phyloP scores from a whole-genome alignment of 2,797 vertebrate genomes.

The Pipistrellus nathusii region DNA sequence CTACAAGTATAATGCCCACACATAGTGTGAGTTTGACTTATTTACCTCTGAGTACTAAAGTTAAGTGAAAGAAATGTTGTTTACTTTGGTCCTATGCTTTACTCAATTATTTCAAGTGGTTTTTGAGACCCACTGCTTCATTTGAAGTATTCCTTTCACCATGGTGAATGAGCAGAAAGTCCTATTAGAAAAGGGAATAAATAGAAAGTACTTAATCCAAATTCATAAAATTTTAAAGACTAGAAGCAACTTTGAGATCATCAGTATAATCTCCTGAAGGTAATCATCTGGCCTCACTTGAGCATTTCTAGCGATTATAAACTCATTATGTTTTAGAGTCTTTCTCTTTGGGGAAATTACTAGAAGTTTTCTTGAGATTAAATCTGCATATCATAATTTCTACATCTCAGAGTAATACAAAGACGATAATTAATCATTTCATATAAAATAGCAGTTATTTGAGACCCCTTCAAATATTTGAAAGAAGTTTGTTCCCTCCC shows the following conservation, averaged over 20 bases:
- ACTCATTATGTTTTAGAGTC: slow-evolving; percentile 43
- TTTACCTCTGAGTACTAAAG: neutral
- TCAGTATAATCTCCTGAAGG: neutral
- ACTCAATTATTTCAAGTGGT: slow-evolving; percentile 8
- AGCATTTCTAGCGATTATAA: slow-evolving; percentile 43
- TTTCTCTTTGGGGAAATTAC: slow-evolving; percentile 55
- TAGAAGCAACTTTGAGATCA: slow-evolving; percentile 23
- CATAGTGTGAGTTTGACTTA: neutral
- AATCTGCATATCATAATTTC: slow-evolving; percentile 24
- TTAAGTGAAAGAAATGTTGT: neutral
- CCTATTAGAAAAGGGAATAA: neutral
- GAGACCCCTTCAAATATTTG: slow-evolving; percentile 18
- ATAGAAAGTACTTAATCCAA: slow-evolving; percentile 10
- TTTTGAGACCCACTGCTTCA: neutral
- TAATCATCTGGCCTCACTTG: neutral
- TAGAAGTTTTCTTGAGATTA: slow-evolving; percentile 53
- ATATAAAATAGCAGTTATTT: slow-evolving; percentile 23
- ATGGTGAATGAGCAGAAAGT: neutral
- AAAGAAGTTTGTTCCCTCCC: neutral
- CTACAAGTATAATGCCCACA: neutral
- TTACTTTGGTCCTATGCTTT: neutral
- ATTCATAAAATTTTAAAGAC: slow-evolving; percentile 12
- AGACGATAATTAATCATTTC: slow-evolving; percentile 24
- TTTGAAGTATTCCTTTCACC: slow-evolving; percentile 15
- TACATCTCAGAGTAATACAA: neutral